Percentiles rank a stretch among this genome's conserved stretches.
These are phyloP conservation scores for Holothuria scabra DNA, from an alignment of 53 echinoderm and acorn worm genomes.

Conservation along the genomic window DNA sequence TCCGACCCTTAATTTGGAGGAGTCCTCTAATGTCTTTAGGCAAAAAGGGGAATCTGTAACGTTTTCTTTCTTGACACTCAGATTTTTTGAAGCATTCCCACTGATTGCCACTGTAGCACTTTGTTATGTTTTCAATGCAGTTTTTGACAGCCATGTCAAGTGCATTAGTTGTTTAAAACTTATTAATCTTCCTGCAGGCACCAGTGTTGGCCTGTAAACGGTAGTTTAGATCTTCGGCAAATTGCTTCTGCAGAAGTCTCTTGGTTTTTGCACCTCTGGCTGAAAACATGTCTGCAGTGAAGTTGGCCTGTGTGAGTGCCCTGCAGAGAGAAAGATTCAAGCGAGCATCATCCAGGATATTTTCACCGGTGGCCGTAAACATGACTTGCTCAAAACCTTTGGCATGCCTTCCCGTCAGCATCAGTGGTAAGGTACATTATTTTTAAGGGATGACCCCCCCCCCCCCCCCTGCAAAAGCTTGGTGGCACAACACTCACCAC, in stretches of 20 bases:
- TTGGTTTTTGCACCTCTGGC: background rate
- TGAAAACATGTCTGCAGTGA: no score
- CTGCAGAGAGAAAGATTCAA: constrained; percentile 9
- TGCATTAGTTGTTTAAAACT: background rate
- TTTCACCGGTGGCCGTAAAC: background rate
- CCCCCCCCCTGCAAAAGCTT: constrained; percentile 7
- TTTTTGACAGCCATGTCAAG: background rate
- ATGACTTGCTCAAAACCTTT: constrained; percentile 27
- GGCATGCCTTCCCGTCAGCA: constrained; percentile 18
- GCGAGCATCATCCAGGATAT: background rate
- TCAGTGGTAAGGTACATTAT: constrained; percentile 8
- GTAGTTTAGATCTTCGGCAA: constrained; percentile 26
- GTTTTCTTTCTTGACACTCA: no score
- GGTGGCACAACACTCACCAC: constrained; percentile 28
- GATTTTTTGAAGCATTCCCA: background rate
- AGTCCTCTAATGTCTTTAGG: no score
- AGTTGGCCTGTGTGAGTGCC: background rate
- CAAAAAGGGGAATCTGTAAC: no score
- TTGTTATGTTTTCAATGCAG: background rate
- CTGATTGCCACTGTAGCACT: constrained; percentile 29
- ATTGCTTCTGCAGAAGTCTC: background rate
- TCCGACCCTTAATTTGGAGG: no score
- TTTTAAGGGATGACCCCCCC: no score
- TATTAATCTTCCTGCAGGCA: no score
- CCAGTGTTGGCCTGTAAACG: background rate